A percentile compares a stretch with the other conserved stretches of the same genome.
These are phyloP conservation scores for Calliopum simillimum DNA, from an alignment of 2,888 invertebrate genomes.

Conservation along the genomic window DNA sequence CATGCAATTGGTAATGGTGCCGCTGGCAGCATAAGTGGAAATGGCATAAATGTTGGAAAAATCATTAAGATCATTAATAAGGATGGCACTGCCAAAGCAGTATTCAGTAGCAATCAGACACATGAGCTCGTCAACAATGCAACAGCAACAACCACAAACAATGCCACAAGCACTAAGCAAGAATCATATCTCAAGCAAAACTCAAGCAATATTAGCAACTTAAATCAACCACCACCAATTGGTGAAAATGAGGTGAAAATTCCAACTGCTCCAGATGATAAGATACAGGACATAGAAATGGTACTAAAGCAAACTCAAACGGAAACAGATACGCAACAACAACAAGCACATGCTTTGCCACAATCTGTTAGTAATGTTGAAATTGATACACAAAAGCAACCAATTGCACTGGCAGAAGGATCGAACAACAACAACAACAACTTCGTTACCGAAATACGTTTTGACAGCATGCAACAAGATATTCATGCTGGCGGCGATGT, in stretches of 20 bases:
- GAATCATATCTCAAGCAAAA: conserved; percentile 18
- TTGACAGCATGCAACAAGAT: conserved; percentile 38
- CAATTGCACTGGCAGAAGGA: too few species aligned
- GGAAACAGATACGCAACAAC: conserved; percentile 5
- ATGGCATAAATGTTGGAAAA: conserved; percentile 51
- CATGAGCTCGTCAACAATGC: background rate
- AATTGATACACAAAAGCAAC: too few species aligned
- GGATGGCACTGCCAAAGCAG: conserved; percentile 46
- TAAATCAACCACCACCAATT: background rate
- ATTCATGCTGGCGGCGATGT: conserved; percentile 10
- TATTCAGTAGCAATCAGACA: background rate
- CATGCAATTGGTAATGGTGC: background rate
- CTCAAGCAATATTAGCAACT: conserved; percentile 15
- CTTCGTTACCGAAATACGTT: conserved; percentile 47
- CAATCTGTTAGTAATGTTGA: too few species aligned
- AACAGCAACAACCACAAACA: background rate
- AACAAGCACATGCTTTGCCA: background rate
- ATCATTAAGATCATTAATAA: conserved; percentile 57
- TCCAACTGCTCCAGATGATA: background rate
- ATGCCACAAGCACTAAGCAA: conserved; percentile 11
- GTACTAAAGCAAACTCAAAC: background rate
- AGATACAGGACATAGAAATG: background rate
- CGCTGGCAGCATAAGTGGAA: conserved; percentile 7
- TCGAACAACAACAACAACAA: conserved; percentile 23
- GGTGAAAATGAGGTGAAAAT: background rate